Base-by-base conservation (phyloP, 2,888 invertebrate genomes). In the Copidosoma aretas region DNA sequence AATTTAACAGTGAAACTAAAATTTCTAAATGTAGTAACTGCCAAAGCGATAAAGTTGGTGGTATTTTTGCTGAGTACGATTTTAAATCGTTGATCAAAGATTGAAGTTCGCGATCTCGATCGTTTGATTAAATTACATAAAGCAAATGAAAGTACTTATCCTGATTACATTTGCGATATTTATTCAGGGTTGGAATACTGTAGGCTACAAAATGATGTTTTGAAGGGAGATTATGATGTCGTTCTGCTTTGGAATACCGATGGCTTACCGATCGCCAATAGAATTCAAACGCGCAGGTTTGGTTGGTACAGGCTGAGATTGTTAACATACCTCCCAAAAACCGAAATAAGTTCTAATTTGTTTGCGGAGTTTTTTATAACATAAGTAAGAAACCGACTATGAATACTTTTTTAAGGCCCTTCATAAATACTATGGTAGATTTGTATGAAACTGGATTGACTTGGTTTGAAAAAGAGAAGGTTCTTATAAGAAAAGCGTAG, bases 181-280 rank as follows among this genome's bases (percentile, higher is more conserved):
- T 62, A 54, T 56, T 61, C 61, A 4, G 60, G 46, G 5, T 4
- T 12, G 5, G 21, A 65, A 49, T 65, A 62, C 25, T 43, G 21
- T 49, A 32, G 51, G 21, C 46, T 67, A 12, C 25, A 67, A 52
- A 53, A 49, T 49, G 21, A 64, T 43, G 60, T 41, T 14, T 22
- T 60, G 1, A 60, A 54, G 22, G 21, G 43, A 41, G 43, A 49
- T 32, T 67, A 58, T 64, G 68, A 68, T 68, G 17, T 64, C 4
- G 32, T 17, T 59, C 58, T 68, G 32, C n/a, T 67, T 12, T 68
- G 65, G 68, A 68, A 67, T 60, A 64, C 68, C 1, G 71, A 70
- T 52, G 67, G 64, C 12, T 22, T 52, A 10, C 54, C 66, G 2
- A 21, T 66, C n/a, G n/a, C 66, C 1, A 66, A 70, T 3, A 69